Percentiles rank a stretch among this genome's conserved stretches.
These are phyloP conservation scores for Cassiopea andromeda DNA, from an alignment of 30 jellyfish, hydroid and myxozoan genomes.

Conservation along the genomic window DNA sequence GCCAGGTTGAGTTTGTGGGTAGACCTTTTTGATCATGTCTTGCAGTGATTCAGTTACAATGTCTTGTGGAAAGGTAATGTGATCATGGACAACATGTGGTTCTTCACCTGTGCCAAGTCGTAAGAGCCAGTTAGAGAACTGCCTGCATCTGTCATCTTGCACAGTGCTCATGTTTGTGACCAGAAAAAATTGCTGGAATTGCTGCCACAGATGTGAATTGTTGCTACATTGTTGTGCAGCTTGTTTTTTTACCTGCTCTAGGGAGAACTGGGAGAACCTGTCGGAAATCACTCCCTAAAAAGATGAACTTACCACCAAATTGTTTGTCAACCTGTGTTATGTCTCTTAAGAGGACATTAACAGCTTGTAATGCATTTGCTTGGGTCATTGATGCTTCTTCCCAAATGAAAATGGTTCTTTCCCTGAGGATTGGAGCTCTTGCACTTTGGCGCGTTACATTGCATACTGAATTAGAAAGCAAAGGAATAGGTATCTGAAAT, in stretches of 20 bases:
- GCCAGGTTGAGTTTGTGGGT: constrained; percentile 53
- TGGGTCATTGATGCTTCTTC: too few species aligned
- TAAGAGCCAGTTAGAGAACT: constrained; percentile 56
- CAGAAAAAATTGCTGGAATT: constrained; percentile 43
- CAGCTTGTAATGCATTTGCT: too few species aligned
- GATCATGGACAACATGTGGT: constrained; percentile 46
- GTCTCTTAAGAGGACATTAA: constrained; percentile 45
- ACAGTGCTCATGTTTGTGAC: constrained; percentile 54
- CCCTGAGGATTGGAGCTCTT: constrained; percentile 14
- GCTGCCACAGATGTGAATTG: constrained; percentile 51
- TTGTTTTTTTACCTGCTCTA: constrained; percentile 52
- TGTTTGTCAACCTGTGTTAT: constrained; percentile 25
- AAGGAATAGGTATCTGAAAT: too few species aligned
- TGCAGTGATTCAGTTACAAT: constrained; percentile 15
- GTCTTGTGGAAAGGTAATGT: constrained; percentile 36
- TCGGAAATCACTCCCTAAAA: too few species aligned
- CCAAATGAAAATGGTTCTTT: constrained; percentile 23
- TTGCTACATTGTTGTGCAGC: constrained; percentile 23
- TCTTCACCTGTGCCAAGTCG: constrained; percentile 39
- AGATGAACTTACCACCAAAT: constrained; percentile 60
- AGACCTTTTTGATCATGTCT: constrained; percentile 10
- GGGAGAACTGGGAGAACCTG: constrained; percentile 66
- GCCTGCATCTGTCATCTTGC: constrained; percentile 19
- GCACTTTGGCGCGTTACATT: constrained; percentile 20
- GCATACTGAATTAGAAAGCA: constrained; percentile 31